A percentile compares a stretch with the other conserved stretches of the same genome.
Conservation (phyloP, 2,888 invertebrate genomes). For the Linnaemya vulpina region DNA sequence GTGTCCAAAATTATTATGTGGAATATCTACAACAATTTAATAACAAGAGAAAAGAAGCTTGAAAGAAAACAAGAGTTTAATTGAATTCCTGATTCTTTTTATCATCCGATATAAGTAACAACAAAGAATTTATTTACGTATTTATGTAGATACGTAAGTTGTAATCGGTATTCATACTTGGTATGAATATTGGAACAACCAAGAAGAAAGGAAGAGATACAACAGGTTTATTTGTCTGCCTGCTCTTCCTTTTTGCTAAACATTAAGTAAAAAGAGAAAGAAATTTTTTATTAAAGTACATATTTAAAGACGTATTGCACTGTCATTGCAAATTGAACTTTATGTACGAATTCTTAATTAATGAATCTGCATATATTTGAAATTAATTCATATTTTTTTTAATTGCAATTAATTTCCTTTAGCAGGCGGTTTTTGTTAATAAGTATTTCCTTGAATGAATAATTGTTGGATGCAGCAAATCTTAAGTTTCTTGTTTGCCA, state of each 20-base stretch:
- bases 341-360: slow-evolving; percentile 38
- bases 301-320: background rate
- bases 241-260: background rate
- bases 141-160: background rate
- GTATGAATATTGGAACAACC: background rate
- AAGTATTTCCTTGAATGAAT: slow-evolving; percentile 13
- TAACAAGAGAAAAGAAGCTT: background rate
- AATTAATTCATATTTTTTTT: slow-evolving; percentile 2
- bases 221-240: background rate
- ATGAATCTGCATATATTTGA: slow-evolving; percentile 49
- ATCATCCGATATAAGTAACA: slow-evolving; percentile 18
- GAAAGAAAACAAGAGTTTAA: background rate
- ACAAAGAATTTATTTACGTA: background rate
- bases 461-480: background rate
- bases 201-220: background rate
- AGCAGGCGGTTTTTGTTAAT: slow-evolving; percentile 25
- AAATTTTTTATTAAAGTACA: slow-evolving; percentile 1
- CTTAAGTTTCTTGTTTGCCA: background rate
- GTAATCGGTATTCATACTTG: background rate
- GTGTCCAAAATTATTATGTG: background rate
- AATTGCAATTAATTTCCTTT: slow-evolving; percentile 35
- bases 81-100: slow-evolving; percentile 3
- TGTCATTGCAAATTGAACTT: slow-evolving; percentile 16
- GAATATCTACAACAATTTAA: background rate
- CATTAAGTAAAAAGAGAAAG: background rate